A percentile compares a stretch with the other conserved stretches of the same genome.
phyloP scores from a whole-genome alignment of 2,888 invertebrate genomes.

The Colletes collaris region DNA sequence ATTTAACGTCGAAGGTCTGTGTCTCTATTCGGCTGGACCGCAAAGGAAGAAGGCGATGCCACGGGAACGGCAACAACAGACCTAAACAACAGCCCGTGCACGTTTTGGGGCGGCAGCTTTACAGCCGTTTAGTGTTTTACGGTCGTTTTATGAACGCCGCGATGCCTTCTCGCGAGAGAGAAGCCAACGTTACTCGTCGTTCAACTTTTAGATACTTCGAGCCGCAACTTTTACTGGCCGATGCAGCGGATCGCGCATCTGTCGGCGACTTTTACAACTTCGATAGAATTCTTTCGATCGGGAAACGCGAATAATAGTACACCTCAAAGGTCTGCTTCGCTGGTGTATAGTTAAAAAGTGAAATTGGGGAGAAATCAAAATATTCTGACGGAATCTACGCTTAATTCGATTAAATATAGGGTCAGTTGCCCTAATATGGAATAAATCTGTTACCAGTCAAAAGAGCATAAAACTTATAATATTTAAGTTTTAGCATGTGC shows the following conservation, averaged over 20 bases:
- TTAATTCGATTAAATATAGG: too few species aligned
- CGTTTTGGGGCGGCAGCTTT: slow-evolving; percentile 82
- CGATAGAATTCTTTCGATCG: slow-evolving; percentile 18
- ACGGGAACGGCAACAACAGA: slow-evolving; percentile 56
- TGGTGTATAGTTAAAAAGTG: too few species aligned
- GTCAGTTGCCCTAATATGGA: too few species aligned
- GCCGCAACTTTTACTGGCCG: slow-evolving; percentile 18
- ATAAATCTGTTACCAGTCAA: too few species aligned
- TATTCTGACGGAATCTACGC: too few species aligned
- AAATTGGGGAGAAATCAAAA: too few species aligned
- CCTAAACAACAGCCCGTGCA: slow-evolving; percentile 59
- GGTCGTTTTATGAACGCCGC: slow-evolving; percentile 82
- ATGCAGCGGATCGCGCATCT: slow-evolving; percentile 18
- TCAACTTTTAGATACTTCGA: slow-evolving; percentile 7
- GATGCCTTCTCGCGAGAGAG: slow-evolving; percentile 46
- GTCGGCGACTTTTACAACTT: slow-evolving; percentile 15
- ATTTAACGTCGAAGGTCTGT: slow-evolving; percentile 81
- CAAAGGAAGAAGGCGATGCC: slow-evolving; percentile 60
- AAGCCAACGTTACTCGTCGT: slow-evolving; percentile 18
- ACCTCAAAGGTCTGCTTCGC: neutral
- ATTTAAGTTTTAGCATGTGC: too few species aligned
- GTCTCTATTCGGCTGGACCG: slow-evolving; percentile 77
- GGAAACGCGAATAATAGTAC: neutral
- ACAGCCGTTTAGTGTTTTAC: slow-evolving; percentile 83
- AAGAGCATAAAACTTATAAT: too few species aligned